These are phyloP conservation scores for Dasyprocta punctata DNA, from an alignment of 2,113 vertebrate genomes.

Conservation along the genomic window DNA sequence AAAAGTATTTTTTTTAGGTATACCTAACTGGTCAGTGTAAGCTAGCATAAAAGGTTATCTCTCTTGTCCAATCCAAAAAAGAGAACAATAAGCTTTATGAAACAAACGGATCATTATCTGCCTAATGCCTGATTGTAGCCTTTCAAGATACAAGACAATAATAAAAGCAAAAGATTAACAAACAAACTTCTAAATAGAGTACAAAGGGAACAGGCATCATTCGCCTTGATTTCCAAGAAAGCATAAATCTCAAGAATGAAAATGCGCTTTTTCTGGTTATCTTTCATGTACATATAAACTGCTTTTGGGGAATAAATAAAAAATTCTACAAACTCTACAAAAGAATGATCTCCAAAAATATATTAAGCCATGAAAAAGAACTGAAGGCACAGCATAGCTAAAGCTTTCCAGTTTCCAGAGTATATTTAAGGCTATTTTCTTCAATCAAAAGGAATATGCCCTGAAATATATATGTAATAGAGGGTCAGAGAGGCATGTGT, in stretches of 20 bases:
- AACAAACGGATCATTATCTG: neutral
- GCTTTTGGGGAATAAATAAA: neutral
- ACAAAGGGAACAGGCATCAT: neutral
- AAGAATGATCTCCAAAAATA: neutral
- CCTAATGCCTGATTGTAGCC: neutral
- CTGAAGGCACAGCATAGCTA: neutral
- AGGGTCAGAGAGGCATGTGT: neutral
- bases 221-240: neutral
- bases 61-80: constrained; percentile 26
- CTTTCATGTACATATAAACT: neutral
- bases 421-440: neutral
- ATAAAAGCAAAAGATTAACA: constrained; percentile 25
- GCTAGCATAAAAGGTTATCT: neutral
- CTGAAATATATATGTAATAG: neutral
- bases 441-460: neutral
- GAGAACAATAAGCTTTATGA: neutral
- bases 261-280: constrained; percentile 1
- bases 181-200: neutral
- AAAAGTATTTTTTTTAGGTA: neutral
- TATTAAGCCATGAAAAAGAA: neutral
- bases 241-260: neutral
- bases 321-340: neutral
- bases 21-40: neutral
- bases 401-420: neutral
- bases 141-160: constrained; percentile 40